Evolutionary conservation across 2,888 invertebrate species (phyloP).

Genomic region (Thysanoteuthis rhombus): DNA sequence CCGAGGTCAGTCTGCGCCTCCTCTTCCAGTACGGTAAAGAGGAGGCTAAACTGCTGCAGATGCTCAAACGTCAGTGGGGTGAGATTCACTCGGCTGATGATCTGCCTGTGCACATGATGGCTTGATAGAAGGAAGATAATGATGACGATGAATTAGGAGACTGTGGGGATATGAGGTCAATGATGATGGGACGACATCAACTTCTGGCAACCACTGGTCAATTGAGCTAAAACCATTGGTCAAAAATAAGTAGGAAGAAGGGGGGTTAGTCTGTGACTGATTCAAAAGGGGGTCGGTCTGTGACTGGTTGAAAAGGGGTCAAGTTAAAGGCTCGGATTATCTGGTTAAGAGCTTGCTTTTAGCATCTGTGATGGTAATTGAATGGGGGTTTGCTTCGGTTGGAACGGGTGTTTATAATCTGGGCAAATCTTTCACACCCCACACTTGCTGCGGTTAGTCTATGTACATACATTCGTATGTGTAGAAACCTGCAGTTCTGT

Average conservation of each 20-base stretch:
- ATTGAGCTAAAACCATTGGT: too few species aligned
- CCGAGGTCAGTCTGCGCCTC: slow-evolving; percentile 53
- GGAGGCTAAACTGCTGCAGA: slow-evolving; percentile 55
- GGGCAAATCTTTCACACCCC: neutral
- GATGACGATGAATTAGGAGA: neutral
- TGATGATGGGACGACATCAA: neutral
- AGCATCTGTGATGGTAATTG: neutral
- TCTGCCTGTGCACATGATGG: slow-evolving; percentile 38
- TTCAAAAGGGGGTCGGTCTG: neutral
- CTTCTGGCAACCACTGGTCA: neutral
- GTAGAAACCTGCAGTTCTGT: neutral
- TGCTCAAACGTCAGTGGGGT: slow-evolving; percentile 59
- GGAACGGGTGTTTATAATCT: neutral
- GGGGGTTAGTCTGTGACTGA: neutral
- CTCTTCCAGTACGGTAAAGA: slow-evolving; percentile 57
- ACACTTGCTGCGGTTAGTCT: neutral
- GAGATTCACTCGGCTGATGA: slow-evolving; percentile 47
- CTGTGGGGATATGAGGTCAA: neutral
- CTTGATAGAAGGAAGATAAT: neutral
- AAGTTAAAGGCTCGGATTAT: neutral
- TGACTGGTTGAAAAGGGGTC: neutral
- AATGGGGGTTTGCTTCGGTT: neutral
- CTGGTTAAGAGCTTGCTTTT: neutral
- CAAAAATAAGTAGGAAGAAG: neutral
- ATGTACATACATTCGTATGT: neutral